Evolutionary conservation across 2,888 invertebrate genomes (phyloP), one percentile per base, ranked within the genome.

Genomic region (Aproaerema taeniolella): DNA sequence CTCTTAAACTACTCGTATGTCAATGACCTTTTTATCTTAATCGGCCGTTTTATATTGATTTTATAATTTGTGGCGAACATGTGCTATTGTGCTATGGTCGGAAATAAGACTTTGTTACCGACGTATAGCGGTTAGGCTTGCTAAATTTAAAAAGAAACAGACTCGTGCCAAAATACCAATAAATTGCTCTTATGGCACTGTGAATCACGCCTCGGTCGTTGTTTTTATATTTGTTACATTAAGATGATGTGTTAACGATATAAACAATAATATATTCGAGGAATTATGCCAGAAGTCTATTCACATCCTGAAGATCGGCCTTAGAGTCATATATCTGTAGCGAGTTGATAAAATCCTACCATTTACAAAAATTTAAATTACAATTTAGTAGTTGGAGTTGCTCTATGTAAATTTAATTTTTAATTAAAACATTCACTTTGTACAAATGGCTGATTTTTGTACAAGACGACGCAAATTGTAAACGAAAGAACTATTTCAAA

Each of bases 31-130:
- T 24, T 20, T 24, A 24, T 24, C 24, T 33, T 24, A 20, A 24
- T 11, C 24, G 17, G 15, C 11, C 16, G 12, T 25, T 25, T 25
- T 34, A n/a, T 14, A 25, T 25, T 26, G n/a, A n/a, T 6, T 1
- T 9, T 5, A 25, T 34, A 25, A 34, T 34, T 34, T 25, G n/a
- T 34, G n/a, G 10, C n/a, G 14, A 25, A 34, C 25, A 34, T 17
- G 25, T 34, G 34, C 9, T 7, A 7, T 20, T 7, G 20, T 20
- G n/a, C n/a, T n/a, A n/a, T n/a, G n/a, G n/a, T n/a, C n/a, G n/a
- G n/a, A n/a, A n/a, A n/a, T n/a, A n/a, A n/a, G n/a, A n/a, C n/a
- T n/a, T n/a, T n/a, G n/a, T n/a, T n/a, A n/a, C n/a, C 8, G 20
- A 20, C 4, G 20, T 8, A 8, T 20, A 20, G 8, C 4, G 5